Percentiles rank a stretch among this genome's conserved stretches.
Evolutionary conservation across 2,888 invertebrate genomes (phyloP).

Genomic region (Bursaphelenchus okinawaensis): DNA sequence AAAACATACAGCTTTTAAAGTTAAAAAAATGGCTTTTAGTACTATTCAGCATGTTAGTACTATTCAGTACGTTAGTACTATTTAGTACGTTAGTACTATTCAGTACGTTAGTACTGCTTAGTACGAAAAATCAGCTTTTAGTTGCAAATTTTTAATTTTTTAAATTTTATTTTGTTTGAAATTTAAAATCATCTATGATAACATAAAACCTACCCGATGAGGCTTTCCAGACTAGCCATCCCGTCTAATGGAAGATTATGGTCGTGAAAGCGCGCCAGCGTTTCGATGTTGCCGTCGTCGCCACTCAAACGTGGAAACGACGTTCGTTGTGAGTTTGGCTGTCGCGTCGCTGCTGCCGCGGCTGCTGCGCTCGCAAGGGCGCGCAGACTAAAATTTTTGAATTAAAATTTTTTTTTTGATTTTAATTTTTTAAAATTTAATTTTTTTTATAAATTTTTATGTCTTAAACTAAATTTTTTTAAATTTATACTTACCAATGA

Average conservation of each 20-base stretch:
- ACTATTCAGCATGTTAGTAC: no score
- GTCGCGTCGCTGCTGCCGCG: neutral
- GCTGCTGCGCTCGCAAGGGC: neutral
- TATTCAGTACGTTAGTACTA: no score
- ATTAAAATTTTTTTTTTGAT: no score
- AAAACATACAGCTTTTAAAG: no score
- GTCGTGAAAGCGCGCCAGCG: neutral
- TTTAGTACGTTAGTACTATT: no score
- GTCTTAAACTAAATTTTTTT: neutral
- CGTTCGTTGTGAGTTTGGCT: neutral
- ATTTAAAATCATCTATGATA: no score
- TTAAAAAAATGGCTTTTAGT: no score
- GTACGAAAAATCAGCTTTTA: no score
- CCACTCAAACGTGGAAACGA: neutral
- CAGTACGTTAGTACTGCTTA: no score
- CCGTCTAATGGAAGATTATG: neutral
- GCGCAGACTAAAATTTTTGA: neutral
- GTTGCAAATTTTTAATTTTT: no score
- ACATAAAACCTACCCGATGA: neutral
- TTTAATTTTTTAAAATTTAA: neutral
- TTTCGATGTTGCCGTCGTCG: neutral
- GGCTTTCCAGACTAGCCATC: neutral
- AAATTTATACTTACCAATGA: neutral
- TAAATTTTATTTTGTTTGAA: no score
- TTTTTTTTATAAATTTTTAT: neutral